Evolutionary conservation across 2,888 invertebrate species (phyloP).

Genomic region (Helobdella robusta): DNA sequence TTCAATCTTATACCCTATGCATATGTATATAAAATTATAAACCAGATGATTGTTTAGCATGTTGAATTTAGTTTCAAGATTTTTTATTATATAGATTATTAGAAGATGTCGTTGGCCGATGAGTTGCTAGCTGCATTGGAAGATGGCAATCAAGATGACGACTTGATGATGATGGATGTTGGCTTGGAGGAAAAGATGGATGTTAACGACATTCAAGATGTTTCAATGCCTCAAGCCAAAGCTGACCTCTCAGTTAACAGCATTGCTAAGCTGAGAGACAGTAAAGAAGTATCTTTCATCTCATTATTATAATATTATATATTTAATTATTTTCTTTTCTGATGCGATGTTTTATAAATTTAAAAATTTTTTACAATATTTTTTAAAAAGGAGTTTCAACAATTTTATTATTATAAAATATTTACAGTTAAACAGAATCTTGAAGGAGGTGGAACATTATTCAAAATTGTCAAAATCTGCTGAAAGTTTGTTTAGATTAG

Average conservation of each 20-base stretch:
- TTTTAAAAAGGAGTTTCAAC: too few species aligned
- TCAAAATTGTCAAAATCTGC: conserved; percentile 7
- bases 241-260: conserved; percentile 62
- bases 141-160: conserved; percentile 55
- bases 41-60: too few species aligned
- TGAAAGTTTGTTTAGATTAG: conserved; percentile 42
- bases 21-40: too few species aligned
- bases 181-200: conserved; percentile 54
- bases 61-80: too few species aligned
- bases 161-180: conserved; percentile 56
- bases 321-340: neutral
- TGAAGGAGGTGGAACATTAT: conserved; percentile 10
- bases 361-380: neutral
- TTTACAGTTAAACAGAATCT: neutral
- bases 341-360: too few species aligned
- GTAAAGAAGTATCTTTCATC: conserved; percentile 63
- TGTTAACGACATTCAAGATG: conserved; percentile 48
- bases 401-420: conserved; percentile 3
- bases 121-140: conserved; percentile 88
- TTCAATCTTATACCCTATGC: too few species aligned
- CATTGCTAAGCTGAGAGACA: conserved; percentile 78
- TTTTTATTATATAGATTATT: too few species aligned
- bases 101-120: conserved; percentile 85
- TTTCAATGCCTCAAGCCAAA: conserved; percentile 38
- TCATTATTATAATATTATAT: neutral